Evolutionary conservation across 2,888 invertebrate species (phyloP), one percentile per base, ranked within the genome.

Genomic region (Eupithecia exiguata): DNA sequence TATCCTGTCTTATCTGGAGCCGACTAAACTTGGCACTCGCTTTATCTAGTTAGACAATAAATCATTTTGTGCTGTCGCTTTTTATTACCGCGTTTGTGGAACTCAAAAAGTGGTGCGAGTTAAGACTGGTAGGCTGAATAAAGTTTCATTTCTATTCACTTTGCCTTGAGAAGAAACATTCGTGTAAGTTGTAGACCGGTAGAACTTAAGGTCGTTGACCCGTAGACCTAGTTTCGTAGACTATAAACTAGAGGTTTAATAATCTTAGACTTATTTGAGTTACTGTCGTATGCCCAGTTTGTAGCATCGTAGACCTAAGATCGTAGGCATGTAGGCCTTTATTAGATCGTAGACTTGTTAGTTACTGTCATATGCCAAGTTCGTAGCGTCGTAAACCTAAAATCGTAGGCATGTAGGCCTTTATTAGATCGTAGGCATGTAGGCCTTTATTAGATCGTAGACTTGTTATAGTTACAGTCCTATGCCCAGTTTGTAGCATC

Each of bases 11-110:
- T 91, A 90, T 91, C 89, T 85, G 70, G 83, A 83, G 84, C 81
- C 82, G 85, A 84, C 84, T 85, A 83, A 89, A 89, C 87, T 91
- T 89, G 89, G 86, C 87, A 86, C 86, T 88, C 86, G 88, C 89
- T 88, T 89, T 89, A 91, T 91, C 89, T 91, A 89, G 88, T 87
- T 87, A 84, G 84, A 84, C 88, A 91, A 92, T 92, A 89, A 92
- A 92, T 92, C 92, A 92, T 92, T 90, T 91, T 88, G 87, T 84
- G 83, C 87, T 89, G 92, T 89, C 92, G 84, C 87, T 92, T 92
- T 92, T 92, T 92, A 91, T 91, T 88, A 88, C 84, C 81, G 83
- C 83, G 82, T 87, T 88, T 88, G 79, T 40, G 40, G 21, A 14
- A 38, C 66, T 66, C 86, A 82, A 75, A 80, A 82, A 79, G 74